Percentiles rank a stretch among this genome's conserved stretches.
These are phyloP conservation scores for Bombycilla garrulus DNA, from an alignment of 2,113 vertebrate genomes.

Conservation along the genomic window DNA sequence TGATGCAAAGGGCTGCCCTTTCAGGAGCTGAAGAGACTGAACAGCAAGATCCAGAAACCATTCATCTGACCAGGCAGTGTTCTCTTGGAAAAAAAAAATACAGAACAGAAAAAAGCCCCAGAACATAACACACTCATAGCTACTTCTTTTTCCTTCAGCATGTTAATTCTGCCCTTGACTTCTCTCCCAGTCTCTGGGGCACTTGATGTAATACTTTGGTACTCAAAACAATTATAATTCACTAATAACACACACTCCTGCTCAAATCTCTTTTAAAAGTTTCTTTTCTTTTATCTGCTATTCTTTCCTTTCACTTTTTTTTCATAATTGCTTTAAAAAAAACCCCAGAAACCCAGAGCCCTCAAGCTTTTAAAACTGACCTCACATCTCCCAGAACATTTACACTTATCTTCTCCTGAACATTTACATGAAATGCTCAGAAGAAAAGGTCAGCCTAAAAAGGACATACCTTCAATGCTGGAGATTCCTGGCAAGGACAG, in stretches of 20 bases:
- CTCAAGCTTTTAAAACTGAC: not conserved
- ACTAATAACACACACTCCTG: not conserved
- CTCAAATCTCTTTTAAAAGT: not conserved
- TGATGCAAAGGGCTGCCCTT: not conserved
- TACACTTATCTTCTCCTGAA: not conserved
- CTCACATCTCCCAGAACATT: not conserved
- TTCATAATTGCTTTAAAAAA: not conserved
- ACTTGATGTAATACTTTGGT: not conserved
- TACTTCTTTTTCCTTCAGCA: not conserved
- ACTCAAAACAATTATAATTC: not conserved
- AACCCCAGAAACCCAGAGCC: too few relatives aligned
- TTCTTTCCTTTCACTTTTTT: not conserved
- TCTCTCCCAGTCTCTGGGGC: not conserved
- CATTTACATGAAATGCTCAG: not conserved
- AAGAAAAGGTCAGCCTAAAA: not conserved
- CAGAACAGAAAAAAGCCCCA: not conserved
- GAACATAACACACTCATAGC: not conserved
- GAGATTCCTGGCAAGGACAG: constrained; percentile 72
- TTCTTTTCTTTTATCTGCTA: not conserved
- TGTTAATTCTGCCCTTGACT: not conserved
- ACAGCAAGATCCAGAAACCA: constrained; percentile 32
- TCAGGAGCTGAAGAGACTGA: not conserved
- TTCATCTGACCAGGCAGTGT: not conserved
- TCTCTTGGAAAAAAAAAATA: not conserved
- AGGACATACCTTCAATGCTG: constrained; percentile 68